These are phyloP conservation scores for Acanthosepion lycidas DNA, from an alignment of 2,888 invertebrate species.

Conservation along the genomic window DNA sequence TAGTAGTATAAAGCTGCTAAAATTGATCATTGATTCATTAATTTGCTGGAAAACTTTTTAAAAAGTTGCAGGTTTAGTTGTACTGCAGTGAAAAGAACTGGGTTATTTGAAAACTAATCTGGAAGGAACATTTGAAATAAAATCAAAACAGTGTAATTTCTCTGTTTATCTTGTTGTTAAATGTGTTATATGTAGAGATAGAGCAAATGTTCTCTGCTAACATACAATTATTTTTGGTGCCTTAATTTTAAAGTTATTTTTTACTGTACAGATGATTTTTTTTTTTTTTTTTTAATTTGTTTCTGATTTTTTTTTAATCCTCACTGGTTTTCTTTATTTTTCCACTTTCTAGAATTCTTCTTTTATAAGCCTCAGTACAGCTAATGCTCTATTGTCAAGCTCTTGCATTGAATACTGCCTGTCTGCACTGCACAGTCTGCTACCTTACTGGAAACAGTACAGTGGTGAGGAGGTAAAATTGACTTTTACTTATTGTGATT, in stretches of 20 bases:
- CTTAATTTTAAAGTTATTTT: background rate
- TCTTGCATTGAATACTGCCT: conserved; percentile 85
- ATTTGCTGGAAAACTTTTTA: background rate
- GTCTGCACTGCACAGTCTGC: conserved; percentile 81
- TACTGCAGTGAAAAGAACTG: background rate
- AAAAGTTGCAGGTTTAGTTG: background rate
- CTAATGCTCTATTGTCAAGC: conserved; percentile 81
- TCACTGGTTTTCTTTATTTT: background rate
- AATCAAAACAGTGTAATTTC: background rate
- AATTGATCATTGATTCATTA: background rate
- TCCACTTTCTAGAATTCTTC: conserved; percentile 64
- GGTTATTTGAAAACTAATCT: background rate
- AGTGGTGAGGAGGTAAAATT: conserved; percentile 66
- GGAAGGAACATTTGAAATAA: background rate
- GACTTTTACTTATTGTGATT: background rate
- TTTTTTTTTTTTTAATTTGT: background rate
- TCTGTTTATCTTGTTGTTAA: background rate
- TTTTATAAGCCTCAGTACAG: conserved; percentile 83
- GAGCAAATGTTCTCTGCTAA: background rate
- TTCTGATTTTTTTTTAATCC: background rate
- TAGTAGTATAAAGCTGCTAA: background rate
- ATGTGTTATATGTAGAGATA: background rate
- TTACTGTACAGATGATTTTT: background rate
- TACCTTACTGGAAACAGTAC: conserved; percentile 76
- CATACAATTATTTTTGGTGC: background rate